phyloP scores from a whole-genome alignment of 2,888 invertebrate species.

The Yponomeuta plumbellus region DNA sequence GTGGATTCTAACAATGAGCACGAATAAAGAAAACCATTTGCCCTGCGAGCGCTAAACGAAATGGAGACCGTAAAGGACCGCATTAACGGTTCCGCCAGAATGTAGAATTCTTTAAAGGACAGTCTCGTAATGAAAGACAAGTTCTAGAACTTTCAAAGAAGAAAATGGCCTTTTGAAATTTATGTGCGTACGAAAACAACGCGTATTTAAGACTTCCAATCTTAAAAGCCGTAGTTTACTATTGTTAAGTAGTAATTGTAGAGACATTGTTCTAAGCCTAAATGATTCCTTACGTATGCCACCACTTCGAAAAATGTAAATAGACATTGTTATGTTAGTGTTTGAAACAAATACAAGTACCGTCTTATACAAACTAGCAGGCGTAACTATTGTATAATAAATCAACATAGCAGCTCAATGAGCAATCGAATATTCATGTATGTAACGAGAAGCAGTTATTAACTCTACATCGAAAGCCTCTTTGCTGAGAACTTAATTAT shows the following conservation, averaged over 20 bases:
- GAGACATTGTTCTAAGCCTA: neutral
- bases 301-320: neutral
- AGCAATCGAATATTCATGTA: slow-evolving; percentile 54
- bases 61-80: slow-evolving; percentile 3
- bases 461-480: slow-evolving; percentile 35
- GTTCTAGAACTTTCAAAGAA: neutral
- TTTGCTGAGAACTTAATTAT: slow-evolving; percentile 45
- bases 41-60: slow-evolving; percentile 1
- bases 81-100: slow-evolving; percentile 1
- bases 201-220: neutral
- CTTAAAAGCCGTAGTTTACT: neutral
- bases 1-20: neutral
- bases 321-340: slow-evolving; percentile 2
- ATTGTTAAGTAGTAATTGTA: neutral
- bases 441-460: slow-evolving; percentile 42
- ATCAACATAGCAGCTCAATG: slow-evolving; percentile 38
- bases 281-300: neutral
- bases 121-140: neutral
- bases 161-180: neutral
- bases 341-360: neutral
- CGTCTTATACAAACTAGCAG: slow-evolving; percentile 4
- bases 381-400: slow-evolving; percentile 28
- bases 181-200: neutral
- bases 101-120: neutral
- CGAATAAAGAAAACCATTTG: slow-evolving; percentile 3